These are phyloP conservation scores for Trichogramma dendrolimi DNA, from an alignment of 2,888 invertebrate species.

Conservation along the genomic window DNA sequence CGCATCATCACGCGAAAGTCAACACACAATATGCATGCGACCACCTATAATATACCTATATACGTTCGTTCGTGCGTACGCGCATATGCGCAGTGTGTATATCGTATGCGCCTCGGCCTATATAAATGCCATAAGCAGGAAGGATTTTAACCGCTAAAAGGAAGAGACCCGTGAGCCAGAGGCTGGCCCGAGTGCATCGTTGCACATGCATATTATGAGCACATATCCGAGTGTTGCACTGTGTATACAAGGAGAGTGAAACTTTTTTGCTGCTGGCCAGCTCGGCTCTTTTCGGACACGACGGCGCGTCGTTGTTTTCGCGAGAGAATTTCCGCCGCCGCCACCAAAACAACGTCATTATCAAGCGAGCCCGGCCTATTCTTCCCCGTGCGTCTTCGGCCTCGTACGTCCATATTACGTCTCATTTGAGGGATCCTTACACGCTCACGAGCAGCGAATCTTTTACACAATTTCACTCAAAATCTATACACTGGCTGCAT, in stretches of 20 bases:
- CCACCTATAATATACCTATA: too few species aligned
- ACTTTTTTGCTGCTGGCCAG: constrained; percentile 1
- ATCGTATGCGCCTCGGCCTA: not conserved
- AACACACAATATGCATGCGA: constrained; percentile 5
- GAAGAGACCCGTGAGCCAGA: not conserved
- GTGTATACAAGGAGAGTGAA: too few species aligned
- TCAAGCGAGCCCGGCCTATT: constrained; percentile 7
- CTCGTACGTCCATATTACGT: too few species aligned
- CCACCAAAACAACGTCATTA: constrained; percentile 14
- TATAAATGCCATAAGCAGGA: constrained; percentile 9
- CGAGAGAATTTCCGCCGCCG: constrained; percentile 15
- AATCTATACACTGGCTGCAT: too few species aligned
- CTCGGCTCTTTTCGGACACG: not conserved
- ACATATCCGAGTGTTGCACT: too few species aligned
- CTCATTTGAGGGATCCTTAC: too few species aligned
- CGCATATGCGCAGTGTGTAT: not conserved
- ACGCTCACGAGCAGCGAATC: too few species aligned
- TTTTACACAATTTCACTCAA: too few species aligned
- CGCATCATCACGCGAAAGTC: constrained; percentile 11
- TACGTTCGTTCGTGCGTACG: not conserved
- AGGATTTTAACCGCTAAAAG: constrained; percentile 20
- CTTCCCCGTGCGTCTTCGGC: too few species aligned
- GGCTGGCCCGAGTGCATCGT: too few species aligned
- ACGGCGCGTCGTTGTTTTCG: constrained; percentile 6
- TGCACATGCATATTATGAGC: too few species aligned